A percentile compares a stretch with the other conserved stretches of the same genome.
These are phyloP conservation scores for Choloepus hoffmanni DNA, from an alignment of 2,113 vertebrate species.

Conservation along the genomic window DNA sequence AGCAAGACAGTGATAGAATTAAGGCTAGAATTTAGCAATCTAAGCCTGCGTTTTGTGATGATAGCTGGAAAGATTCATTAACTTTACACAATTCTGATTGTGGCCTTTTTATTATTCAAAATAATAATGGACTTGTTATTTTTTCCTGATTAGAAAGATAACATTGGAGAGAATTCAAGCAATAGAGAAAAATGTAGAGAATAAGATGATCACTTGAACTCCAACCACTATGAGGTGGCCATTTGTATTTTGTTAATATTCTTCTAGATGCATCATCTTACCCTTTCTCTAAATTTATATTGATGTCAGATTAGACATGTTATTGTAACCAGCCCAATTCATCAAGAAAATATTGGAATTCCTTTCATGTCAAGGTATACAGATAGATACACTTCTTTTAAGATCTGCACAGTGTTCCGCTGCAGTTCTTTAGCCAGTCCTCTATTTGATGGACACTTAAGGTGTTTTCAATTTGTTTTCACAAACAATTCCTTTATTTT, in stretches of 20 bases:
- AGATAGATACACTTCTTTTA: not conserved
- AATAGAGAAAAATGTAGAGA: conserved; percentile 6
- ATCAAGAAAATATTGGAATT: not conserved
- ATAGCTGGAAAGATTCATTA: not conserved
- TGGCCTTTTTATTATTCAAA: conserved; percentile 25
- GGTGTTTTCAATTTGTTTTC: not conserved
- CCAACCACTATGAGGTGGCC: not conserved
- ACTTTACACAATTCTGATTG: not conserved
- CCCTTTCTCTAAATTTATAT: not conserved
- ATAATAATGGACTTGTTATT: not conserved
- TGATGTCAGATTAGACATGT: not conserved
- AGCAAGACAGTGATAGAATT: not conserved
- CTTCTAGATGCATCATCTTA: not conserved
- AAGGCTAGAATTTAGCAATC: not conserved
- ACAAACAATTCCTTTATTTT: not conserved
- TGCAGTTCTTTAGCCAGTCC: not conserved
- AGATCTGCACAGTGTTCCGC: not conserved
- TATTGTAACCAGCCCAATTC: not conserved
- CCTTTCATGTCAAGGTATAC: not conserved
- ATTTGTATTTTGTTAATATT: conserved; percentile 42
- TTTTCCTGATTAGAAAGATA: conserved; percentile 31
- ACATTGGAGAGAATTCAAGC: not conserved
- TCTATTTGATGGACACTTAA: not conserved
- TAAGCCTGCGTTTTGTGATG: not conserved
- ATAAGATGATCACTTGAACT: not conserved